A percentile compares a stretch with the other conserved stretches of the same genome.
Evolutionary conservation across 2,888 invertebrate species (phyloP).

Genomic region (Therioaphis trifolii): DNA sequence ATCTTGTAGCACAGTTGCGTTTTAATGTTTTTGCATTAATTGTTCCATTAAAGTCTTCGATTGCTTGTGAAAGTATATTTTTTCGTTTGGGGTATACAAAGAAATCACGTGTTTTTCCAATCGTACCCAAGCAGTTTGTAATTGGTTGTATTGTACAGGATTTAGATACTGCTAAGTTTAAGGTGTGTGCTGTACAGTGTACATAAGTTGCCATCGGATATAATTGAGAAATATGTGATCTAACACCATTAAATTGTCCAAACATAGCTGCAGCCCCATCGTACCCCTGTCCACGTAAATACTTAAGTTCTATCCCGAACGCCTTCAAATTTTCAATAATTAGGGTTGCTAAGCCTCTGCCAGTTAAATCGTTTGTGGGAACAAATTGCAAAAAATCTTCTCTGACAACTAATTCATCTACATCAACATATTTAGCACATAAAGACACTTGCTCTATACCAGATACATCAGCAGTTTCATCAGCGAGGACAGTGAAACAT

Average conservation of each 20-base stretch:
- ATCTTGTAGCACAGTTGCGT: conserved; percentile 25
- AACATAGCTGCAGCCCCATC: conserved; percentile 25
- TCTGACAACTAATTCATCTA: no score
- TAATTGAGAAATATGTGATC: conserved; percentile 18
- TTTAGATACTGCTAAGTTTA: conserved; percentile 18
- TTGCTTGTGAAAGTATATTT: conserved; percentile 24
- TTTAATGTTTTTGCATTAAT: conserved; percentile 17
- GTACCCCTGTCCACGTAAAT: conserved; percentile 20
- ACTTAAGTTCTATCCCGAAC: conserved; percentile 13
- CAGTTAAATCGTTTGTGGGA: no score
- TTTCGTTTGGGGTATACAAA: conserved; percentile 15
- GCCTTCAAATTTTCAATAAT: conserved; percentile 11
- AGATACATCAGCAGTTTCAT: not conserved
- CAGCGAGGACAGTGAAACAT: not conserved
- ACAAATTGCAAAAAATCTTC: no score
- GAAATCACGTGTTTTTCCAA: conserved; percentile 16
- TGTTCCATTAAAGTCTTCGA: conserved; percentile 26
- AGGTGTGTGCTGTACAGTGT: conserved; percentile 24
- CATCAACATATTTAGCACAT: not conserved
- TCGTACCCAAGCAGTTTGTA: conserved; percentile 9
- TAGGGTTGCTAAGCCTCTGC: not conserved
- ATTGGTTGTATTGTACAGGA: conserved; percentile 19
- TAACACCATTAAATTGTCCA: conserved; percentile 13
- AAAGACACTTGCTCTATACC: not conserved
- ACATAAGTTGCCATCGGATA: conserved; percentile 36